Evolutionary conservation across 2,113 vertebrate genomes (phyloP), one percentile per base, ranked within the genome.

Genomic region (Paraplagusia blochii): DNA sequence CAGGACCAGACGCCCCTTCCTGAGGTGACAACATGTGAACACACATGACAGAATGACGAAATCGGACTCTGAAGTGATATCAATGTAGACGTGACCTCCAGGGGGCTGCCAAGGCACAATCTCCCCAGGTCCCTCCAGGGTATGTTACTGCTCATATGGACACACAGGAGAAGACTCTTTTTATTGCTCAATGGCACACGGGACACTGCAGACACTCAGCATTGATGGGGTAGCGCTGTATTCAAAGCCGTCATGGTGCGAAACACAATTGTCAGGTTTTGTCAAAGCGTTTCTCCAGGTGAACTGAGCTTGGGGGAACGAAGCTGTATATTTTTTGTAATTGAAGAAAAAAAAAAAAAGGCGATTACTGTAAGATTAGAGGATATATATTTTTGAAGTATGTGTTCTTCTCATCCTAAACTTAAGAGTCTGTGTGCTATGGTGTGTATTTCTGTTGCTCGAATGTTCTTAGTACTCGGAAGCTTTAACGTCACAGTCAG

Each of bases 1-100:
- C 87, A 88, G 77, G 88, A 89, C 52, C 89, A 90, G 74, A 88
- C 83, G 1, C 58, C 89, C 6, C 69, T 90, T 13, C 88, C 87
- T 0, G 88, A 90, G 79, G 84, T 89, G 44, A 86, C 87, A 1
- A 63, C 85, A 0, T 89, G 88, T 1, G 87, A 88, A 43, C 87
- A 89, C 76, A 91, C 88, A 85, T 92, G 88, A 90, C 84, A 79
- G 63, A 53, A 35, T 0, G 63, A 11, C 4, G 53, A 45, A 43
- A 35, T 14, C 54, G 29, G 42, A 59, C 58, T n/a, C 63, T 39
- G 34, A 61, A 22, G 59, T 44, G 15, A 64, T 51, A 44, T 52
- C 18, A 54, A 60, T 42, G 48, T 39, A 35, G 8, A 44, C 51
- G 64, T 53, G 66, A 69, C 47, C 66, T 76, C 73, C 70, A 75